Evolutionary conservation across 2,797 vertebrate species (phyloP).

Genomic region (Eurystomus glaucurus): DNA sequence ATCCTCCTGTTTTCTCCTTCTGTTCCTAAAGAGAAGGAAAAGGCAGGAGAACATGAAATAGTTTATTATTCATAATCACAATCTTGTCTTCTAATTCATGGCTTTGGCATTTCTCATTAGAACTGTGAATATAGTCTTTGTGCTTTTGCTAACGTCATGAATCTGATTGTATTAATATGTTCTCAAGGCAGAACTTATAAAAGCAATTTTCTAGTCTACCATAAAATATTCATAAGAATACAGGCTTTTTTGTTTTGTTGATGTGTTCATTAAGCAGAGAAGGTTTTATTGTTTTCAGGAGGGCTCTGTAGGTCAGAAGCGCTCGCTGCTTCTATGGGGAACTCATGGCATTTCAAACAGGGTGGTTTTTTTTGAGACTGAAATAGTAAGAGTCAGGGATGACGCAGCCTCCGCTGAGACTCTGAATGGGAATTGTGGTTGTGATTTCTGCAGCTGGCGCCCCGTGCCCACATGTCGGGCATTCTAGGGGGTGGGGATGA

Average conservation of each 20-base stretch:
- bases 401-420: slow-evolving; percentile 51
- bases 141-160: slow-evolving; percentile 78
- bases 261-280: slow-evolving; percentile 64
- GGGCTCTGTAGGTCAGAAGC: slow-evolving; percentile 73
- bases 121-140: slow-evolving; percentile 82
- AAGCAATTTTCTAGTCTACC: slow-evolving; percentile 52
- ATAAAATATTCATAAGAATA: slow-evolving; percentile 59
- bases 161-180: slow-evolving; percentile 56
- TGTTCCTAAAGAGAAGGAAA: neutral
- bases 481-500: neutral
- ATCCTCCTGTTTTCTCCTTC: neutral
- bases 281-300: slow-evolving; percentile 70
- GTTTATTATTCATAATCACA: slow-evolving; percentile 45
- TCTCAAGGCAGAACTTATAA: slow-evolving; percentile 69
- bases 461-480: neutral
- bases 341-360: slow-evolving; percentile 53
- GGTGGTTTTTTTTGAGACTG: slow-evolving; percentile 7
- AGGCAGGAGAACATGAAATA: slow-evolving; percentile 3
- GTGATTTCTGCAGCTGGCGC: slow-evolving; percentile 7
- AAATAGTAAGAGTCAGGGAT: slow-evolving; percentile 67
- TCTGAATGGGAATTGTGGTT: slow-evolving; percentile 63
- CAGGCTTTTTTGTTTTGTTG: slow-evolving; percentile 73
- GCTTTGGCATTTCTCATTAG: slow-evolving; percentile 41
- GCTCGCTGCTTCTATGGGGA: slow-evolving; percentile 53
- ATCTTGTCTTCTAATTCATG: slow-evolving; percentile 44